Evolutionary conservation across 2,888 invertebrate genomes (phyloP), one percentile per base, ranked within the genome.

Genomic region (Nineta flava): DNA sequence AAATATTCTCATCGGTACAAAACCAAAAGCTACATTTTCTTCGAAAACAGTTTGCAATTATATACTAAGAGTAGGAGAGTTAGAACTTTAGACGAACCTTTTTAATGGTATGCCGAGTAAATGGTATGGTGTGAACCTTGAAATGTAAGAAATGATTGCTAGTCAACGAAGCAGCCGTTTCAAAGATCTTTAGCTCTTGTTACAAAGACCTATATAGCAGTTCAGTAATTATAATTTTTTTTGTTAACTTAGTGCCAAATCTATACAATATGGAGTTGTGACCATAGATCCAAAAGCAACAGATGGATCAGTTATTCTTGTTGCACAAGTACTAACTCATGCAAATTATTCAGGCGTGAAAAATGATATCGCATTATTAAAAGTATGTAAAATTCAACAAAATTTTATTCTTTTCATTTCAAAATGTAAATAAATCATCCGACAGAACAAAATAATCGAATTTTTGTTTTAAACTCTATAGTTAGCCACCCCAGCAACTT

Each of bases 301-400:
- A 9, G 46, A 46, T 46, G 5, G 7, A 3, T 16, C 15, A 15
- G 46, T 46, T 9, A 35, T 46, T 35, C 1, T 3, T 17, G 46
- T 46, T 9, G 17, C 16, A 21, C 5, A 26, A 46, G 31, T 26
- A 9, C 3, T 34, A 7, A 16, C 3, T n/a, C 48, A 48, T 9
- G 19, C 40, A 26, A 38, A 48, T 2, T 48, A 48, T 12, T 10
- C 12, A 19, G n/a, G 4, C 21, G 17, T 48, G 9, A 41, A 48
- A 19, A 41, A 48, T 40, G 48, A 48, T n/a, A 16, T 48, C 10
- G 48, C 48, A 13, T 19, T 48, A 10, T 21, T 48, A 6, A 48
- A 48, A 40, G 48, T 48, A 48, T 10, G 7, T 43, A 15, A 19
- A 19, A 7, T n/a, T 2, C 1, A 16, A 15, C 6, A 19, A 4